phyloP scores from a whole-genome alignment of 2,888 invertebrate species.

The Emmelina monodactyla region DNA sequence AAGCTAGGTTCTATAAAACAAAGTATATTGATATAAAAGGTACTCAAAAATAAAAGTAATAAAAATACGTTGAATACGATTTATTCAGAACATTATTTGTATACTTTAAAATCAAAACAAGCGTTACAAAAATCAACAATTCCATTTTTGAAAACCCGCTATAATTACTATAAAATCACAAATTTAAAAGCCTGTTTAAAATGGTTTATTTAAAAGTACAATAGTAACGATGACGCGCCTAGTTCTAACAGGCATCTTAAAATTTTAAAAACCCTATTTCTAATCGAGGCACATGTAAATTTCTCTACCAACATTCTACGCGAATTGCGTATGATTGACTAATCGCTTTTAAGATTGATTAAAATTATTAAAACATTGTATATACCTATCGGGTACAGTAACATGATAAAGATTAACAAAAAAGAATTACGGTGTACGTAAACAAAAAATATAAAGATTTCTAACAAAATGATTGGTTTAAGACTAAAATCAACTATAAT shows the following conservation, averaged over 20 bases:
- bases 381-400: not conserved
- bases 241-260: conserved; percentile 28
- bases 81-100: too few species aligned
- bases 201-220: conserved; percentile 22
- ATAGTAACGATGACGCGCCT: conserved; percentile 17
- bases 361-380: conserved; percentile 1
- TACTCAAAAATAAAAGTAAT: too few species aligned
- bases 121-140: conserved; percentile 42
- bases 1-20: too few species aligned
- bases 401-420: not conserved
- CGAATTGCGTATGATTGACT: conserved; percentile 24
- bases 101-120: conserved; percentile 38
- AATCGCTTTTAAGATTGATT: conserved; percentile 2
- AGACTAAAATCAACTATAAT: conserved; percentile 16
- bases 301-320: conserved; percentile 36
- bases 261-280: conserved; percentile 36
- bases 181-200: conserved; percentile 27
- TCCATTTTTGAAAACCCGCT: conserved; percentile 21
- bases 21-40: too few species aligned
- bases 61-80: too few species aligned
- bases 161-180: conserved; percentile 26
- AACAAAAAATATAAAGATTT: not conserved
- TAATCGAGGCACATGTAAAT: conserved; percentile 29
- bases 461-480: conserved; percentile 4
- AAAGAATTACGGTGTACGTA: not conserved